These are phyloP conservation scores for Ophion ventricosus DNA, from an alignment of 2,888 invertebrate species.

Conservation along the genomic window DNA sequence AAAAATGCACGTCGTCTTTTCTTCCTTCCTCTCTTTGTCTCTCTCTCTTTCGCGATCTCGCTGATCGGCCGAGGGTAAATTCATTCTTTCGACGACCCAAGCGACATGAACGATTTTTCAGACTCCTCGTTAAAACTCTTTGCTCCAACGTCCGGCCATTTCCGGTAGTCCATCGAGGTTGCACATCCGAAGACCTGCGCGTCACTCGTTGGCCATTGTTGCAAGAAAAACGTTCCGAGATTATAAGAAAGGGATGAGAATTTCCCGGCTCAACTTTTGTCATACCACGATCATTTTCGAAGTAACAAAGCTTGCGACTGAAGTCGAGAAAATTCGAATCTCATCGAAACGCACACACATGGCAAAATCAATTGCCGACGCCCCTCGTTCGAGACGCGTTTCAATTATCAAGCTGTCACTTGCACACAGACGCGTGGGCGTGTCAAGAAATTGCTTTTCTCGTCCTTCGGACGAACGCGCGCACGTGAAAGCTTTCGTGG, in stretches of 20 bases:
- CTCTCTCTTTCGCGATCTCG: slow-evolving; percentile 60
- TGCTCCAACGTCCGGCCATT: not conserved
- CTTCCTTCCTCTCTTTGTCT: not conserved
- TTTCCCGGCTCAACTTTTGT: too few species aligned
- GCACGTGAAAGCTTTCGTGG: not conserved
- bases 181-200: not conserved
- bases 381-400: too few species aligned
- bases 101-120: too few species aligned
- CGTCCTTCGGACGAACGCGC: not conserved
- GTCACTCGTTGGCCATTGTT: not conserved
- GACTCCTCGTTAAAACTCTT: not conserved
- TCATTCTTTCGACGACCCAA: slow-evolving; percentile 28
- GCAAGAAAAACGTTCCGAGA: not conserved
- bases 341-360: too few species aligned
- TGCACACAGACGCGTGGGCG: too few species aligned
- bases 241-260: not conserved
- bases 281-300: too few species aligned
- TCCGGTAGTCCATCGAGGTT: not conserved
- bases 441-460: too few species aligned
- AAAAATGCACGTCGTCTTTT: not conserved
- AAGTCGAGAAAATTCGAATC: too few species aligned
- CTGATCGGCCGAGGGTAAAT: slow-evolving; percentile 53
- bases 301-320: too few species aligned
- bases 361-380: too few species aligned
- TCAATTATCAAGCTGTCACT: too few species aligned